phyloP scores from a whole-genome alignment of 2,113 vertebrate species.

The Ammodytes marinus region DNA sequence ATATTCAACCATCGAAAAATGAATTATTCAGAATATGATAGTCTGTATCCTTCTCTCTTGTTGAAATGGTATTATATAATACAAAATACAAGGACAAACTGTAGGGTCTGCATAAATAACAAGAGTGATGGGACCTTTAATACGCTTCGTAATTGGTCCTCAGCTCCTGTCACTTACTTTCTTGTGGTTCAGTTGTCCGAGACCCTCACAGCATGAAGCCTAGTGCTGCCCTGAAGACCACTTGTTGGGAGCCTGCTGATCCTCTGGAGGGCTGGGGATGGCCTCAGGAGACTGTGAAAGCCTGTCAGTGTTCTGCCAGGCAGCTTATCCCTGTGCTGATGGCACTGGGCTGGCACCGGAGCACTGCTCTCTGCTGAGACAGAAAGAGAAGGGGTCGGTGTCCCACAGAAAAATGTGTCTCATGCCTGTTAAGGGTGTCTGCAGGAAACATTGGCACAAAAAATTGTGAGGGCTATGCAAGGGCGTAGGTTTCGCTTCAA shows the following conservation, averaged over 20 bases:
- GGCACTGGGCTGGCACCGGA: conserved; percentile 58
- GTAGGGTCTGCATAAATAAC: background rate
- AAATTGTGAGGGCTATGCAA: background rate
- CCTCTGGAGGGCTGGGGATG: conserved; percentile 52
- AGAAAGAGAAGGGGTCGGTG: conserved; percentile 54
- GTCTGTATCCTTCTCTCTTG: background rate
- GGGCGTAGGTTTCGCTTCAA: no score
- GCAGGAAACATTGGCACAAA: conserved; percentile 35
- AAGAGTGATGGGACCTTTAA: conserved; percentile 15
- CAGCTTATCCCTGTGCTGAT: conserved; percentile 62
- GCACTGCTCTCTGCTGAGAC: conserved; percentile 53
- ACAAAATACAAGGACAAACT: background rate
- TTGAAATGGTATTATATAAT: background rate
- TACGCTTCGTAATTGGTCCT: conserved; percentile 33
- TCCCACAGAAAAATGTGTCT: conserved; percentile 69
- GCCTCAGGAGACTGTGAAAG: conserved; percentile 65
- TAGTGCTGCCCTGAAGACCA: conserved; percentile 56
- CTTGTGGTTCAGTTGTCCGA: conserved; percentile 44
- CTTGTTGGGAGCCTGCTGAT: conserved; percentile 66
- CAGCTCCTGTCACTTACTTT: conserved; percentile 49
- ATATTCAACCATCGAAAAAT: background rate
- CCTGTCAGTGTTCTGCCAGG: conserved; percentile 58
- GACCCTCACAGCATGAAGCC: conserved; percentile 39
- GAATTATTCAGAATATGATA: background rate
- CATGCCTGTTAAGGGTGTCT: conserved; percentile 58